Conservation (phyloP, 2,797 vertebrate genomes). For the Sparidentex hasta region DNA sequence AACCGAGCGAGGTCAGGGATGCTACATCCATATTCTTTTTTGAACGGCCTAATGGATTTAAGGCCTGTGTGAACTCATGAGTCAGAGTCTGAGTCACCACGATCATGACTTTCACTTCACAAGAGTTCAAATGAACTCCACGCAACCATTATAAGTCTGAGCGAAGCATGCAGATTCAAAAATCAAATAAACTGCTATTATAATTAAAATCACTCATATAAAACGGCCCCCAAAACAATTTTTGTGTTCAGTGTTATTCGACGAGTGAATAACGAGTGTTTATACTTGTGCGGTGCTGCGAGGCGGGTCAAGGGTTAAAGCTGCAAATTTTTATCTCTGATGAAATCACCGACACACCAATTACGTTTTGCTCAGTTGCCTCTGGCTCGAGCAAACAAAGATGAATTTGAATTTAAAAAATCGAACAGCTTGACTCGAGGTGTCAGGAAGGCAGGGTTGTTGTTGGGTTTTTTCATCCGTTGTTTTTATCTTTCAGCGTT, state of each 20-base stretch:
- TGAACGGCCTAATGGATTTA: slow-evolving; percentile 48
- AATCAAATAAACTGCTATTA: not conserved
- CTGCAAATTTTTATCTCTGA: slow-evolving; percentile 17
- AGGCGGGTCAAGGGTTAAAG: slow-evolving; percentile 34
- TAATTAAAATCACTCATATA: slow-evolving; percentile 14
- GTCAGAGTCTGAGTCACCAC: slow-evolving; percentile 56
- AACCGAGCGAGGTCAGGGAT: not conserved
- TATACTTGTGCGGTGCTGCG: not conserved
- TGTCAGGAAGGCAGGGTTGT: slow-evolving; percentile 11
- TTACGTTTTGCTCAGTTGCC: slow-evolving; percentile 31
- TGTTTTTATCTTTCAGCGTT: not conserved
- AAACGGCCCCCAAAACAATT: not conserved
- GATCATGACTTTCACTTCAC: slow-evolving; percentile 18
- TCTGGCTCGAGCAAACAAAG: slow-evolving; percentile 27
- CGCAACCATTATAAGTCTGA: slow-evolving; percentile 6
- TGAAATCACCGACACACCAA: slow-evolving; percentile 45
- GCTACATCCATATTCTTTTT: not conserved
- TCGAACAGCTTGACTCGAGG: slow-evolving; percentile 18
- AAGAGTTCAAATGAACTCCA: slow-evolving; percentile 15
- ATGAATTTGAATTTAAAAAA: slow-evolving; percentile 16
- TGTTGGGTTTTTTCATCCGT: slow-evolving; percentile 19
- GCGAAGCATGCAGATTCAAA: slow-evolving; percentile 14
- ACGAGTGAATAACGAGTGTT: not conserved
- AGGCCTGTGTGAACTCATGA: slow-evolving; percentile 37
- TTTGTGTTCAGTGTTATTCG: not conserved